Percentiles rank a stretch among this genome's conserved stretches.
These are phyloP conservation scores for Eulithis prunata DNA, from an alignment of 2,888 invertebrate species.

Conservation along the genomic window DNA sequence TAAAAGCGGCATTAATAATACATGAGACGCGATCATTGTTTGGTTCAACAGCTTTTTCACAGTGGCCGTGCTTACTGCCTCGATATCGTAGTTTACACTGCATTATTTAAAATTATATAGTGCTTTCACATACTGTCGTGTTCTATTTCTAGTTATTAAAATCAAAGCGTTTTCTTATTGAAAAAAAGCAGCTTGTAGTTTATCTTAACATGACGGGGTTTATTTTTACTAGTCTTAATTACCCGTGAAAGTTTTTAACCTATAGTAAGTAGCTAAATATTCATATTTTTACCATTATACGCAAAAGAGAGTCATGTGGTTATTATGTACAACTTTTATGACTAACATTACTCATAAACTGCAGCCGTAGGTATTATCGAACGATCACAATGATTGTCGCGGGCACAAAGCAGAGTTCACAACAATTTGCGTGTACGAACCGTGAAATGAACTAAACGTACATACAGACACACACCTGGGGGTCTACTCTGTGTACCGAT, in stretches of 20 bases:
- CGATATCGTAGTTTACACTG: constrained; percentile 36
- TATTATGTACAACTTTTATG: constrained; percentile 7
- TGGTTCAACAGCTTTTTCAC: constrained; percentile 65
- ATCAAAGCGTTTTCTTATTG: too few species aligned
- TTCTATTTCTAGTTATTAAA: background rate
- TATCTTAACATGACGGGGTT: too few species aligned
- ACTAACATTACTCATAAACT: constrained; percentile 8
- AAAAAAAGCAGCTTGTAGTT: too few species aligned
- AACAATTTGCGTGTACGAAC: constrained; percentile 63
- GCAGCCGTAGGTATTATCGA: constrained; percentile 15
- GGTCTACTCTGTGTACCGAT: background rate
- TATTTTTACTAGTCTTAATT: too few species aligned
- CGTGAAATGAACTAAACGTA: constrained; percentile 73
- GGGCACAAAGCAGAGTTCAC: constrained; percentile 42
- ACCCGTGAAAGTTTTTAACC: too few species aligned
- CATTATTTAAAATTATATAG: constrained; percentile 13
- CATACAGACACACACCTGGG: constrained; percentile 45
- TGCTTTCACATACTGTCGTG: background rate
- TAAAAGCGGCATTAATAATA: constrained; percentile 78
- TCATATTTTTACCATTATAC: too few species aligned
- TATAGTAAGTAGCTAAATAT: too few species aligned
- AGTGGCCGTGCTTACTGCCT: constrained; percentile 49
- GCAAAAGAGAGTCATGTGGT: background rate
- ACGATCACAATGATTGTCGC: constrained; percentile 39
- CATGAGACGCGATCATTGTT: constrained; percentile 76